These are phyloP conservation scores for Synanthedon andrenaeformis DNA, from an alignment of 2,888 invertebrate species.

Conservation along the genomic window DNA sequence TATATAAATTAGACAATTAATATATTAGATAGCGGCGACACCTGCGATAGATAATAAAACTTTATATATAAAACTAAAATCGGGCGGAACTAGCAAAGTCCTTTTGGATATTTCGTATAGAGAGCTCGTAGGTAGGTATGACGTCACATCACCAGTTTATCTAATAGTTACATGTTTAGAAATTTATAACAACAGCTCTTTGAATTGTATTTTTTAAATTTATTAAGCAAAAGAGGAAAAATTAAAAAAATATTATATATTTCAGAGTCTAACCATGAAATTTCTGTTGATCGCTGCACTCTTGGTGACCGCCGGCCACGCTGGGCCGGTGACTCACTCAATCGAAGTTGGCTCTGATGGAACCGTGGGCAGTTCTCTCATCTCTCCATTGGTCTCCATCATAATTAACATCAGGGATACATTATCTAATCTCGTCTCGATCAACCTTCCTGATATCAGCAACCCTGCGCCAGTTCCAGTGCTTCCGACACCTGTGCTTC, in stretches of 20 bases:
- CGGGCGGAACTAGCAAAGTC: not conserved
- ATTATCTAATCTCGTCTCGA: not conserved
- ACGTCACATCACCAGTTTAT: not conserved
- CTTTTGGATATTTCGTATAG: not conserved
- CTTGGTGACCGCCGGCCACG: slow-evolving; percentile 15
- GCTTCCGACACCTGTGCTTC: not conserved
- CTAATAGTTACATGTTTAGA: too few species aligned
- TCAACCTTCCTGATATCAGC: not conserved
- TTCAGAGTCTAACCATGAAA: slow-evolving; percentile 15
- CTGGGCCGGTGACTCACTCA: slow-evolving; percentile 4
- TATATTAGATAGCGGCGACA: not conserved
- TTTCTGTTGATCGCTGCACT: slow-evolving; percentile 24
- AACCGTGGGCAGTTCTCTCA: slow-evolving; percentile 1
- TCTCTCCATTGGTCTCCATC: slow-evolving; percentile 3
- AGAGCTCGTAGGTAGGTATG: not conserved
- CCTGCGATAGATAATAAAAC: not conserved
- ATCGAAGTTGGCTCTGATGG: slow-evolving; percentile 3
- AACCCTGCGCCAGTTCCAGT: not conserved
- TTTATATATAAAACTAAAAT: slow-evolving; percentile 1
- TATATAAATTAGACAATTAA: not conserved
- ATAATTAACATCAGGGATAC: slow-evolving; percentile 1
- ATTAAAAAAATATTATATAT: not conserved
- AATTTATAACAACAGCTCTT: too few species aligned
- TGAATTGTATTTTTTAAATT: not conserved
- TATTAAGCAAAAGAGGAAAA: not conserved